These are phyloP conservation scores for Zenarchopterus dispar DNA, from an alignment of 2,797 vertebrate genomes.

Conservation along the genomic window DNA sequence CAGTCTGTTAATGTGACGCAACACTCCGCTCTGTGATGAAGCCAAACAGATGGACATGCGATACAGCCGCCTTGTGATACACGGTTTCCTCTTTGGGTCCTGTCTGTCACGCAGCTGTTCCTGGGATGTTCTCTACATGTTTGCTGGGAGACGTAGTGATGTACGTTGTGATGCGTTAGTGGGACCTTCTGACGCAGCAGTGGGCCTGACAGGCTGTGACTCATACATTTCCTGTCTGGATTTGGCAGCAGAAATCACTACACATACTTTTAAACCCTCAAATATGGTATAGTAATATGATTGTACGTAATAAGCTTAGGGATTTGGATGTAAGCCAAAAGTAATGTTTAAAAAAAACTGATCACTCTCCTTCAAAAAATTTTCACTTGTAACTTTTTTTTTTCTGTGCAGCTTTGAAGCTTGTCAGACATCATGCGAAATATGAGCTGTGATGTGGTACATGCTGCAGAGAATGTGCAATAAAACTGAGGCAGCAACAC, in stretches of 20 bases:
- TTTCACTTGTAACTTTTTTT: neutral
- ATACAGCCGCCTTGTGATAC: conserved; percentile 13
- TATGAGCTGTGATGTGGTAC: neutral
- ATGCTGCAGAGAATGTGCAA: conserved; percentile 1
- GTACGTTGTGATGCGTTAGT: conserved; percentile 11
- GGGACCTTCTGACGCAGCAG: conserved; percentile 7
- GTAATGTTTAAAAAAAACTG: conserved; percentile 68
- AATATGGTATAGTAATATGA: conserved; percentile 66
- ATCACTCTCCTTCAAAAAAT: conserved; percentile 49
- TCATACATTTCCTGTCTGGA: conserved; percentile 52
- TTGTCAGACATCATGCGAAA: neutral
- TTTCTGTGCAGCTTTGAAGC: neutral
- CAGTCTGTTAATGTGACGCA: conserved; percentile 45
- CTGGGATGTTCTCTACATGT: conserved; percentile 6
- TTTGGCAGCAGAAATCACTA: conserved; percentile 50
- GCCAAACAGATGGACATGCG: conserved; percentile 9
- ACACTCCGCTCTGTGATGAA: conserved; percentile 37
- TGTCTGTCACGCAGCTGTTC: neutral
- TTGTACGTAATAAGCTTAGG: conserved; percentile 72
- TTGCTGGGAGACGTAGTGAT: conserved; percentile 12
- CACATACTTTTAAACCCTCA: conserved; percentile 56
- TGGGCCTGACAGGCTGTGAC: conserved; percentile 34
- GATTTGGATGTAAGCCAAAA: conserved; percentile 54
- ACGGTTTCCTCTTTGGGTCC: neutral
- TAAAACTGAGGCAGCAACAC: neutral